Percentiles rank a stretch among this genome's conserved stretches.
Conservation (phyloP, 2,113 vertebrate genomes). For the Crocuta crocuta region DNA sequence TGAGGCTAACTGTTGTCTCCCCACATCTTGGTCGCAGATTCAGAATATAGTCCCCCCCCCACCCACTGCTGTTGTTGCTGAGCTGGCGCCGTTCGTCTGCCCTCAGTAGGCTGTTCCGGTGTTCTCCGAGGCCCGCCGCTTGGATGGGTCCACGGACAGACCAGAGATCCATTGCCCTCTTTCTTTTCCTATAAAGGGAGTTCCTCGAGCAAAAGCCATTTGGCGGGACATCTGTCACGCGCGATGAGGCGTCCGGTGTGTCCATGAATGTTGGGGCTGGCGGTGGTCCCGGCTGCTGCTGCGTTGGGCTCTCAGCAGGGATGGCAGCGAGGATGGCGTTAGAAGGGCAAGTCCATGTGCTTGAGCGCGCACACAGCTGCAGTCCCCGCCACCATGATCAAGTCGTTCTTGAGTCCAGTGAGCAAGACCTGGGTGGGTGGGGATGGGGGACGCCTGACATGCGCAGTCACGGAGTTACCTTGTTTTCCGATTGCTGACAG, state of each 20-base stretch:
- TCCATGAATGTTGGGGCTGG: neutral
- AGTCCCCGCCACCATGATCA: neutral
- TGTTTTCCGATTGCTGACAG: neutral
- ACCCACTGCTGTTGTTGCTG: neutral
- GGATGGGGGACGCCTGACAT: neutral
- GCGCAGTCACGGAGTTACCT: neutral
- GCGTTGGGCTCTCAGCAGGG: neutral
- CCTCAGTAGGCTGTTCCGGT: neutral
- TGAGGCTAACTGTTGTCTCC: neutral
- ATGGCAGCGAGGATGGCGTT: neutral
- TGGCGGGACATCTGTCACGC: neutral
- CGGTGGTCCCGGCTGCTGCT: neutral
- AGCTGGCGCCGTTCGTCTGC: accelerated
- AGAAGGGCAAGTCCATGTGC: neutral
- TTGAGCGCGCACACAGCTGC: neutral
- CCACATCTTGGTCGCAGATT: neutral
- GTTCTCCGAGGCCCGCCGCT: neutral
- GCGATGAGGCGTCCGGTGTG: neutral
- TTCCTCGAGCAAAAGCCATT: neutral
- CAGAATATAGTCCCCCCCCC: neutral
- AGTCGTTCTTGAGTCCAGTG: neutral
- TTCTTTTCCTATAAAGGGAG: neutral
- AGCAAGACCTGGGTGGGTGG: neutral
- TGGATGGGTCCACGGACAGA: too few relatives aligned
- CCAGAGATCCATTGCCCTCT: neutral